These are phyloP conservation scores for Gonocerus acuteangulatus DNA, from an alignment of 2,888 invertebrate genomes.

Conservation along the genomic window DNA sequence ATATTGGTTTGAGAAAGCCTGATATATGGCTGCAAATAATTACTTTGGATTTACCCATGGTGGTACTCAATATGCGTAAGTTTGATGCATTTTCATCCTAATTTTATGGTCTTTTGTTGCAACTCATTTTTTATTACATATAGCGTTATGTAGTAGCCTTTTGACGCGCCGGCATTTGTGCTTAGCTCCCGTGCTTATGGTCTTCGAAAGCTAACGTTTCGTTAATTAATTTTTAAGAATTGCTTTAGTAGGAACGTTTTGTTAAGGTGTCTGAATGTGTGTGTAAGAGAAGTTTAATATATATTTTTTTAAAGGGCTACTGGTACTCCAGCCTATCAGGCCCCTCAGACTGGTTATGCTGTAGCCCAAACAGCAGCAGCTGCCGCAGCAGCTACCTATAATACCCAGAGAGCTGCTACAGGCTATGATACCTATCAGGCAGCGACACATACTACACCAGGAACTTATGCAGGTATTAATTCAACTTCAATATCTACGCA, in stretches of 20 bases:
- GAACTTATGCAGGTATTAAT: slow-evolving; percentile 50
- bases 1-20: slow-evolving; percentile 29
- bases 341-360: slow-evolving; percentile 76
- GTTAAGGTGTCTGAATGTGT: too few relatives aligned
- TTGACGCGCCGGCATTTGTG: too few relatives aligned
- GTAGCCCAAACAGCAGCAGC: slow-evolving; percentile 59
- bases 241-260: too few relatives aligned
- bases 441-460: slow-evolving; percentile 49
- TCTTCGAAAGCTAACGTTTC: too few relatives aligned
- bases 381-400: slow-evolving; percentile 70
- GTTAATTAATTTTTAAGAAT: too few relatives aligned
- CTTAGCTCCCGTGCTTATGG: too few relatives aligned
- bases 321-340: slow-evolving; percentile 73
- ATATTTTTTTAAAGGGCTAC: slow-evolving; percentile 30
- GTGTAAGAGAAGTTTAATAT: not conserved
- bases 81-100: slow-evolving; percentile 36
- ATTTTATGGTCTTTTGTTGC: too few relatives aligned
- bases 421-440: slow-evolving; percentile 79
- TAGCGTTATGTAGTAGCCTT: too few relatives aligned
- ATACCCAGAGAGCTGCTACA: slow-evolving; percentile 70
- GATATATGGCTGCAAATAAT: slow-evolving; percentile 74
- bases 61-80: slow-evolving; percentile 85
- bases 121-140: too few relatives aligned
- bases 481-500: not conserved
- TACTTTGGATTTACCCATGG: slow-evolving; percentile 92